Evolutionary conservation across 2,113 vertebrate species (phyloP), one percentile per base, ranked within the genome.

Genomic region (Istiophorus platypterus): DNA sequence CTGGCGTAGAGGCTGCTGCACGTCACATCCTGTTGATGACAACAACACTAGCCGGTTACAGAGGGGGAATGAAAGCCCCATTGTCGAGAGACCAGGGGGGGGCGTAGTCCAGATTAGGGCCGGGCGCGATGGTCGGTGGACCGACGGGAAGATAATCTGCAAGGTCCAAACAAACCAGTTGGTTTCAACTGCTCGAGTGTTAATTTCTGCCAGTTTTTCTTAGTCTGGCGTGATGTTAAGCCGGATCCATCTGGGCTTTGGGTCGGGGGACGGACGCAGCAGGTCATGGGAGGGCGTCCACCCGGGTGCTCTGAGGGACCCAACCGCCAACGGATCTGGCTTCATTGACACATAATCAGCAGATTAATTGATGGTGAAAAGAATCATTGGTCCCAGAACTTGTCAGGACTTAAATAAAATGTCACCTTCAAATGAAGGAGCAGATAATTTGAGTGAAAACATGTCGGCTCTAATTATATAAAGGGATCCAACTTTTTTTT

Each of bases 11-110:
- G 7, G 4, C 27, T 62, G 8, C 27, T 24, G 26, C 4, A 24
- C 22, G 8, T 31, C n/a, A 67, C 29, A 41, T 71, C 59, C 51
- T 70, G 69, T 61, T 74, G 61, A 71, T 71, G 54, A 42, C 39
- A 64, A 17, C 17, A 76, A 29, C n/a, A 45, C 37, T 20, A 61
- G 1, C 26, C 66, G 17, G 29, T n/a, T 11, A 34, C 14, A 49
- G 22, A 47, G 2, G 62, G 62, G 10, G 49, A 41, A 9, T 41
- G n/a, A 54, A 65, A 13, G 49, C 17, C 22, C 12, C 34, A 2
- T 24, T 58, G 47, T 26, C n/a, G n/a, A n/a, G n/a, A n/a, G n/a
- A n/a, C n/a, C n/a, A n/a, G n/a, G n/a, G n/a, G n/a, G n/a, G n/a
- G n/a, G 20, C 51, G 61, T 26, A 1, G 3, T 61, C 31, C 41